These are phyloP conservation scores for Athrips mouffetella DNA, from an alignment of 2,888 invertebrate species.

Conservation along the genomic window DNA sequence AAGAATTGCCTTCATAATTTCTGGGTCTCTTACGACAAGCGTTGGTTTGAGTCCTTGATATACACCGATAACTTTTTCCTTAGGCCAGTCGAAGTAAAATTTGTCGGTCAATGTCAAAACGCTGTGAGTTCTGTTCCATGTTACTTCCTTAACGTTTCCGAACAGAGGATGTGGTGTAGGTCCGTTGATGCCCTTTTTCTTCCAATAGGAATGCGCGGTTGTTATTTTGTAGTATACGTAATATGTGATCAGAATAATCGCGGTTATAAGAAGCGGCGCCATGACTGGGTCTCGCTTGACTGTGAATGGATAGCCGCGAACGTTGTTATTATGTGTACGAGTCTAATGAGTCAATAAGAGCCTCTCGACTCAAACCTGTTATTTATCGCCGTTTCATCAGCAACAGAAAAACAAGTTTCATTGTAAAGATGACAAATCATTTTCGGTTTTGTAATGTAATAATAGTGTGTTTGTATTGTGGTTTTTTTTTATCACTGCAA, in stretches of 20 bases:
- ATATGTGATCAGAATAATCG: neutral
- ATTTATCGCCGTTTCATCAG: no score
- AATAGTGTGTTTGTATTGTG: no score
- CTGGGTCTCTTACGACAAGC: conserved; percentile 36
- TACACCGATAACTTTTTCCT: conserved; percentile 37
- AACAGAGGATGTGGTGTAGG: neutral
- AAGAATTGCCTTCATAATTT: conserved; percentile 34
- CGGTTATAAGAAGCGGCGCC: neutral
- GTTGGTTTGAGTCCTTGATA: conserved; percentile 33
- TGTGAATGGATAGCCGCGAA: neutral
- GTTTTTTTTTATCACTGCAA: no score
- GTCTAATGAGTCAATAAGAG: no score
- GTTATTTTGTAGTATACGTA: neutral
- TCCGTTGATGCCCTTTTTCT: conserved; percentile 11
- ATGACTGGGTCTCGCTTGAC: neutral
- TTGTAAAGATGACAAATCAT: no score
- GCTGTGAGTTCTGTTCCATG: conserved; percentile 10
- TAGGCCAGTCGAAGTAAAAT: conserved; percentile 18
- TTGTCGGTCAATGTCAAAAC: neutral
- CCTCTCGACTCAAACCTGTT: no score
- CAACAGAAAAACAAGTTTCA: no score
- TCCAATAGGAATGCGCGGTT: neutral
- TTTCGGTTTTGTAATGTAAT: no score
- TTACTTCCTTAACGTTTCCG: neutral
- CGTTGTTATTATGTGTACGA: no score